Evolutionary conservation across 2,797 vertebrate genomes (phyloP).

Genomic region (Lagocephalus sceleratus): DNA sequence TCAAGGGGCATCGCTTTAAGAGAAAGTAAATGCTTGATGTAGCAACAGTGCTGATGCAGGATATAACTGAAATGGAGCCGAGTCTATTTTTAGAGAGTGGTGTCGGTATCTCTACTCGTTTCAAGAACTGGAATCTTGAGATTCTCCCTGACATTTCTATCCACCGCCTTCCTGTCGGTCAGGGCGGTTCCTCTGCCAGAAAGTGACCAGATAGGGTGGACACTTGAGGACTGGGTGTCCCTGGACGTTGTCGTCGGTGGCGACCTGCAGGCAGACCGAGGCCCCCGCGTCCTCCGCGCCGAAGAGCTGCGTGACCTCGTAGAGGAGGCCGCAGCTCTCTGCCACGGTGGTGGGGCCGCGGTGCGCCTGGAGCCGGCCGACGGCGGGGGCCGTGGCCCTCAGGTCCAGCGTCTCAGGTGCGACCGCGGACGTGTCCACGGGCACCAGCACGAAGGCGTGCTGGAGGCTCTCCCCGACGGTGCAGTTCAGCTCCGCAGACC

Average conservation of each 20-base stretch:
- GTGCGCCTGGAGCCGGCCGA: conserved; percentile 18
- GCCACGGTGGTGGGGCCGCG: conserved; percentile 37
- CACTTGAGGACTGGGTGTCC: conserved; percentile 53
- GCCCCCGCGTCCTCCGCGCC: background rate
- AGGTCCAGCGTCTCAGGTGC: conserved; percentile 45
- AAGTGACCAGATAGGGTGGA: conserved; percentile 67
- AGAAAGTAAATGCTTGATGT: no score
- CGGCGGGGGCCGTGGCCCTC: conserved; percentile 20
- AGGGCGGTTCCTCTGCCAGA: conserved; percentile 61
- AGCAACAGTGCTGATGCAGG: no score
- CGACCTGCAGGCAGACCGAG: conserved; percentile 60
- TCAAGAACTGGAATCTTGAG: no score
- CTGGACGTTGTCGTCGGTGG: conserved; percentile 10
- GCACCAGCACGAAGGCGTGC: conserved; percentile 63
- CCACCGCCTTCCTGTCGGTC: conserved; percentile 31
- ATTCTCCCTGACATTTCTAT: conserved; percentile 26
- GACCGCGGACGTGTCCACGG: conserved; percentile 41
- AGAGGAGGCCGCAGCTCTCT: conserved; percentile 70
- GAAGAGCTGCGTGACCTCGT: conserved; percentile 61
- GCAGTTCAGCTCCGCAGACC: conserved; percentile 63
- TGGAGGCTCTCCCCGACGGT: conserved; percentile 57
- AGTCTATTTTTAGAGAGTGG: background rate
- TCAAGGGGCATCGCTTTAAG: no score
- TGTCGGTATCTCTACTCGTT: background rate
- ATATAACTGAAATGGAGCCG: background rate